These are phyloP conservation scores for Limnephilus lunatus DNA, from an alignment of 2,888 invertebrate genomes.

Conservation along the genomic window DNA sequence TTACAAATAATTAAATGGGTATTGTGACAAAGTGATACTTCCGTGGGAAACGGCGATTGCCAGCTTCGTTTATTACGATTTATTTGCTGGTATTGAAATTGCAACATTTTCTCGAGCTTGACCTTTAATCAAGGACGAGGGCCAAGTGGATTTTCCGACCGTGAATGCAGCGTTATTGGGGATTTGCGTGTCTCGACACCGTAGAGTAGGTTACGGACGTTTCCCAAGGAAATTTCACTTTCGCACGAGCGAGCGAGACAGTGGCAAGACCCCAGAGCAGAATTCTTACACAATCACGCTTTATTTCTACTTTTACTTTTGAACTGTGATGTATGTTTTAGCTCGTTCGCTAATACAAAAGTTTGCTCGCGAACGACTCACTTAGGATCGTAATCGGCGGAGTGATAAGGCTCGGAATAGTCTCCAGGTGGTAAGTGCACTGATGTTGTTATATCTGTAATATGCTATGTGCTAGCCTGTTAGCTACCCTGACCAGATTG, in stretches of 20 bases:
- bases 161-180: not conserved
- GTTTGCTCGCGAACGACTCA: conserved; percentile 35
- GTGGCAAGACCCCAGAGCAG: conserved; percentile 50
- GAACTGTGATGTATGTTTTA: conserved; percentile 49
- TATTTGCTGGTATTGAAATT: not conserved
- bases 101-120: not conserved
- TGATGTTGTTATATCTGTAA: conserved; percentile 20
- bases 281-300: conserved; percentile 62
- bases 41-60: not conserved
- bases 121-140: not conserved
- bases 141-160: not conserved
- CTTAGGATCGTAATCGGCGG: conserved; percentile 10
- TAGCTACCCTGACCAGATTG: not conserved
- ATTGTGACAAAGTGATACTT: conserved; percentile 32
- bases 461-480: not conserved
- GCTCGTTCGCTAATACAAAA: conserved; percentile 40
- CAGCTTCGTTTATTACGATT: not conserved
- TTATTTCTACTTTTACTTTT: conserved; percentile 63
- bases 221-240: conserved; percentile 62
- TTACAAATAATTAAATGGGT: not conserved
- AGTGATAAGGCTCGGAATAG: not conserved
- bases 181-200: not conserved
- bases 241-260: conserved; percentile 56
- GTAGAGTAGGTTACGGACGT: conserved; percentile 8
- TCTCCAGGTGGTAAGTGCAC: conserved; percentile 17